Base-by-base conservation (phyloP, 1,140 invertebrate species). In the Zaprionus ornatus region DNA sequence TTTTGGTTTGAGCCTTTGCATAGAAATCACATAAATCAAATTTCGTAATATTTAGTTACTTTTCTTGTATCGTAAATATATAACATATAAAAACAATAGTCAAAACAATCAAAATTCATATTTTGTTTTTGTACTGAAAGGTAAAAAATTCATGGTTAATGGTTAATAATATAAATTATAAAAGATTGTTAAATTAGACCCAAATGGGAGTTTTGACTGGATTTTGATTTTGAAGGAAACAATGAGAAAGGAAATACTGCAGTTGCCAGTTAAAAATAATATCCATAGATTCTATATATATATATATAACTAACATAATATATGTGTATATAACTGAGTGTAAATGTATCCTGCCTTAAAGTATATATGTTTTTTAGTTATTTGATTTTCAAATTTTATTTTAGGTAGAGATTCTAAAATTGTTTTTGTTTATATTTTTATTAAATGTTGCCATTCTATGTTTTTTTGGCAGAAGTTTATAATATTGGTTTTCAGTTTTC, bases 41-140 rank as follows among this genome's bases (percentile, higher is more conserved):
- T 55, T 40, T 40, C 42, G 50, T 54, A 52, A 69, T 81, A n/a
- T 17, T 25, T 64, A 45, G 23, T 37, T 84, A 65, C 13, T 54
- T 40, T n/a, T 19, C 32, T 17, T 32, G 23, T 37, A 61, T 37
- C 48, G 35, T 74, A 67, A 75, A n/a, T 40, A 67, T 63, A 13
- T 74, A 73, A 37, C 52, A 77, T 50, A 57, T 68, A 23, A 62
- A 55, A 56, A 27, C n/a, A 59, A 66, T 37, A 48, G 13, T 60
- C 10, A 84, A 73, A 45, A 79, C 15, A 70, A 83, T 74, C 25
- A 17, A 71, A 83, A 83, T 79, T 86, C 45, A 71, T 70, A 70
- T 69, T 67, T 67, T 25, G 60, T 56, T 68, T 73, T 88, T 88
- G 84, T 88, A 88, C 84, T 88, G 57, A 88, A 88, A 74, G 85